phyloP scores from a whole-genome alignment of 2,888 invertebrate genomes.

The Oeneis ivallda region DNA sequence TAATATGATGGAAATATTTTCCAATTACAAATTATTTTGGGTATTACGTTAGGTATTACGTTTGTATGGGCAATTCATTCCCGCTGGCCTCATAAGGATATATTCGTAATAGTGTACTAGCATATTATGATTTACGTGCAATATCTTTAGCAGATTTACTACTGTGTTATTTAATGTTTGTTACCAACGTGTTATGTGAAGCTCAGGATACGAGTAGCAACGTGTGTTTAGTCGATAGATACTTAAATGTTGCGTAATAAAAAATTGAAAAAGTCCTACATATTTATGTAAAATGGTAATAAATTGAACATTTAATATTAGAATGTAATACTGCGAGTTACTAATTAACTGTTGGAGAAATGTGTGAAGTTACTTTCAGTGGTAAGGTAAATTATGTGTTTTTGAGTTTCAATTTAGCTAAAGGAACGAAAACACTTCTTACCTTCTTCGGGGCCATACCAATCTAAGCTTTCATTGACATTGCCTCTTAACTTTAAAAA shows the following conservation, averaged over 20 bases:
- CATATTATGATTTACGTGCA: not conserved
- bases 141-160: slow-evolving; percentile 13
- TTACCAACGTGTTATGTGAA: slow-evolving; percentile 16
- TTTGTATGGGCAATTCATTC: no score
- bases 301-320: not conserved
- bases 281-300: slow-evolving; percentile 7
- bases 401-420: slow-evolving; percentile 9
- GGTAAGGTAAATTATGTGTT: slow-evolving; percentile 6
- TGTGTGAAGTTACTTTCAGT: slow-evolving; percentile 10
- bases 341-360: not conserved
- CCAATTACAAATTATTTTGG: no score
- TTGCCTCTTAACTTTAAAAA: slow-evolving; percentile 23
- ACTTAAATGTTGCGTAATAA: slow-evolving; percentile 9
- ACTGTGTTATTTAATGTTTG: not conserved
- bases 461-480: slow-evolving; percentile 27
- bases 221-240: slow-evolving; percentile 31
- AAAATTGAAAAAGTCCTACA: slow-evolving; percentile 3
- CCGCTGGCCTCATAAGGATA: no score
- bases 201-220: slow-evolving; percentile 24
- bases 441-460: slow-evolving; percentile 75
- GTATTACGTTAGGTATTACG: no score
- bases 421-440: slow-evolving; percentile 42
- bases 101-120: not conserved
- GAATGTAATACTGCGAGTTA: slow-evolving; percentile 7
- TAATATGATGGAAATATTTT: no score